Conservation (phyloP, 2,797 vertebrate species). For the Ptychadena robeensis region DNA sequence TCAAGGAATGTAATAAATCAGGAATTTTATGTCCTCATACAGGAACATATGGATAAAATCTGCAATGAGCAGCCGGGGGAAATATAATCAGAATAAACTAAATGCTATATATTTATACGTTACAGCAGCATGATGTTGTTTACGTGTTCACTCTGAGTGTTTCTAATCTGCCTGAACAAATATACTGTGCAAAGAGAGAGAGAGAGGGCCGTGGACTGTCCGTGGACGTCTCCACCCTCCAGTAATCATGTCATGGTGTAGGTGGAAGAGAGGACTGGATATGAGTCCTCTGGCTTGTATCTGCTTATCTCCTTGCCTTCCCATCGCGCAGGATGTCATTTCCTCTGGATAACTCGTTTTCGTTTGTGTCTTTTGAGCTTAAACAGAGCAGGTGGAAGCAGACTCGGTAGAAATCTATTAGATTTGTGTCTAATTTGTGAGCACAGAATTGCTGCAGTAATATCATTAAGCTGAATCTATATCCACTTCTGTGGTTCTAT, state of each 20-base stretch:
- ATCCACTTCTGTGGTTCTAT: too few relatives aligned
- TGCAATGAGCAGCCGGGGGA: too few relatives aligned
- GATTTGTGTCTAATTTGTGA: slow-evolving; percentile 57
- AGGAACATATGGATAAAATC: too few relatives aligned
- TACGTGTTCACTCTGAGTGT: too few relatives aligned
- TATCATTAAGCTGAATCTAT: slow-evolving; percentile 48
- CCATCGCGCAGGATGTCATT: slow-evolving; percentile 66
- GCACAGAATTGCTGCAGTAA: slow-evolving; percentile 35
- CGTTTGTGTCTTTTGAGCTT: slow-evolving; percentile 22
- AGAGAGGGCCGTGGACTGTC: too few relatives aligned
- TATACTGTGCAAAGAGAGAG: too few relatives aligned
- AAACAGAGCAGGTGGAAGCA: slow-evolving; percentile 3
- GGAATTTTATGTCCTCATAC: too few relatives aligned
- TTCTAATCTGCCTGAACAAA: too few relatives aligned
- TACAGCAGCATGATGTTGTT: too few relatives aligned
- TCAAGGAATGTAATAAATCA: too few relatives aligned
- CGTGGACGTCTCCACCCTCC: background rate
- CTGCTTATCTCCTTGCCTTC: background rate
- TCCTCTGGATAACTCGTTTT: slow-evolving; percentile 63
- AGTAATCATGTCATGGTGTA: background rate
- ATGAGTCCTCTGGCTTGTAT: background rate
- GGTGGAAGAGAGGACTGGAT: background rate
- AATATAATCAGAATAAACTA: too few relatives aligned
- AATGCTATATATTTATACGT: too few relatives aligned
- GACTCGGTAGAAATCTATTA: background rate